Evolutionary conservation across 2,797 vertebrate species (phyloP), one percentile per base, ranked within the genome.

Genomic region (Chelmon rostratus): DNA sequence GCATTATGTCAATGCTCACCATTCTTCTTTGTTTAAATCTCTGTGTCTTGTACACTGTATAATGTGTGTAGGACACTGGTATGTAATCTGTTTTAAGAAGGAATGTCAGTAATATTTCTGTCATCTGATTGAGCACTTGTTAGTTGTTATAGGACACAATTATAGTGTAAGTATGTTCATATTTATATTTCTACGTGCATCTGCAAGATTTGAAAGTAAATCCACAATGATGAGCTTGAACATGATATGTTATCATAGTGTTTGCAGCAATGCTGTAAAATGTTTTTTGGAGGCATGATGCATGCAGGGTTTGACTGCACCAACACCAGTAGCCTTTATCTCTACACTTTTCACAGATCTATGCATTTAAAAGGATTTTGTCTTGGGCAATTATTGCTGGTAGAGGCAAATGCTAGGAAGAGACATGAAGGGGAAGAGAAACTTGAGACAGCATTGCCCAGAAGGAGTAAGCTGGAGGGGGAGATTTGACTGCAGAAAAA

Each of bases 371-470:
- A 89, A 81, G 73, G 83, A 85, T 88, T 91, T 81, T 76, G 58
- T 89, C 77, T 61, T n/a, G 79, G 69, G 70, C 67, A 85, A 75
- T 92, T 91, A 89, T 91, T 88, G 85, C 82, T 85, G 77, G 79
- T 72, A 52, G 80, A 80, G 75, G 80, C 54, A 90, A 85, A 89
- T 78, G 73, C 66, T 82, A 25, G 53, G 69, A 52, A 76, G 54
- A 67, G 67, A 88, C 76, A 87, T 87, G 81, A 89, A 89, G 86
- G 87, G 81, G 86, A 85, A 89, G 86, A 78, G 70, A 86, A 89
- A 88, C 78, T 81, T 88, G 78, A 88, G 81, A 81, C 73, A 88
- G 86, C 68, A 78, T 76, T 78, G 70, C 83, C 84, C 81, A 75
- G 70, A 76, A 82, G 74, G 71, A 78, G 78, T 71, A 75, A 81